phyloP scores from a whole-genome alignment of 2,113 vertebrate genomes.

The Erpornis zantholeuca region DNA sequence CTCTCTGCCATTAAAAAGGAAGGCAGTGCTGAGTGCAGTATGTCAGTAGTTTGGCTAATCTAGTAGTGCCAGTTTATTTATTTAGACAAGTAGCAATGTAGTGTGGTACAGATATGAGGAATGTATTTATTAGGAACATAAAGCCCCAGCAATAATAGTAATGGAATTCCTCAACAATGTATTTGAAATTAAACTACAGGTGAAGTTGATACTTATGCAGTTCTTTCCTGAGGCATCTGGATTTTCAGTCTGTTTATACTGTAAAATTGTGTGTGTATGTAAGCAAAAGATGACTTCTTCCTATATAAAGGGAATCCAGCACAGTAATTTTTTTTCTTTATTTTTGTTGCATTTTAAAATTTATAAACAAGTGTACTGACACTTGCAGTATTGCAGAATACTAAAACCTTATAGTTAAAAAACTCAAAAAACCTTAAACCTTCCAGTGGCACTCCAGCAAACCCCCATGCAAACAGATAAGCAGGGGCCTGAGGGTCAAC shows the following conservation, averaged over 20 bases:
- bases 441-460: not conserved
- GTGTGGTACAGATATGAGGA: not conserved
- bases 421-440: not conserved
- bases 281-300: not conserved
- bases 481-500: not conserved
- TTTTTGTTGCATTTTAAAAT: not conserved
- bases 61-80: not conserved
- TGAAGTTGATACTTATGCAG: not conserved
- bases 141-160: not conserved
- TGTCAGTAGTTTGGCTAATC: not conserved
- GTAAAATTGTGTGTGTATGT: not conserved
- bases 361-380: not conserved
- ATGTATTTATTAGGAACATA: not conserved
- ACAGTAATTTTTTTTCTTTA: not conserved
- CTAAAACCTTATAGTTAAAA: not conserved
- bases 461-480: conserved; percentile 49
- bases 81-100: not conserved
- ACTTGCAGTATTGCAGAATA: not conserved
- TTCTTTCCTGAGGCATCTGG: not conserved
- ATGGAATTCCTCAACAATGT: not conserved
- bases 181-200: not conserved
- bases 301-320: not conserved
- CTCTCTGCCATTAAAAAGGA: not conserved
- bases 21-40: not conserved
- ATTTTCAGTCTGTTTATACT: not conserved